Evolutionary conservation across 2,797 vertebrate species (phyloP), one percentile per base, ranked within the genome.

Genomic region (Leuciscus waleckii): DNA sequence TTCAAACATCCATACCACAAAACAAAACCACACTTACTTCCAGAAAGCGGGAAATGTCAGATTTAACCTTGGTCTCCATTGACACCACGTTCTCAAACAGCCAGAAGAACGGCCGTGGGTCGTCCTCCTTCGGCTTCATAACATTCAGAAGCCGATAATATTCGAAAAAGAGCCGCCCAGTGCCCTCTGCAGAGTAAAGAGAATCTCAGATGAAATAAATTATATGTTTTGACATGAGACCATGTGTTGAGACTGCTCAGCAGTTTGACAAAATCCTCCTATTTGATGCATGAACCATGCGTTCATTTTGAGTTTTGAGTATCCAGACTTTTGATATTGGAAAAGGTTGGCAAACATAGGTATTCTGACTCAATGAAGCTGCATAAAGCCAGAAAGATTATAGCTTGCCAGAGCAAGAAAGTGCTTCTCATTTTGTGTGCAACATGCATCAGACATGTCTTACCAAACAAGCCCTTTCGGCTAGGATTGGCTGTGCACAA

Each of bases 41-140:
- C n/a, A 99, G 91, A 90, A 97, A 99, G 26, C 96, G 96, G n/a
- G 95, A 98, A 86, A 99, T 99, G 92, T 97, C 96, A 88, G 94
- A 92, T 93, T 96, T 97, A 94, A 98, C 97, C 0, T 94, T 95
- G 0, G 91, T 93, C 77, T 95, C 96, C 98, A 99, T 99, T 91
- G 96, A 97, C 63, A 97, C 96, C 0, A 99, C 96, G 0, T 98
- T 99, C 92, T 99, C 98, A 56, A 97, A 99, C 85, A 99, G 95
- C 98, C 98, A 99, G 93, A 99, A 99, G 92, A 99, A 99, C 0
- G 97, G 97, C 2, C 95, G 87, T 3, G 95, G 93, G 85, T 98
- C 97, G 0, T 95, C 95, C 0, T 95, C 96, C 87, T 95, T 96
- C 82, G 98, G 98, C 43, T 96, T 97, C 14, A 97, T 90, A 0